Percentiles rank a stretch among this genome's conserved stretches.
Conservation (phyloP, 2,888 invertebrate species). For the Hermodice carunculata region DNA sequence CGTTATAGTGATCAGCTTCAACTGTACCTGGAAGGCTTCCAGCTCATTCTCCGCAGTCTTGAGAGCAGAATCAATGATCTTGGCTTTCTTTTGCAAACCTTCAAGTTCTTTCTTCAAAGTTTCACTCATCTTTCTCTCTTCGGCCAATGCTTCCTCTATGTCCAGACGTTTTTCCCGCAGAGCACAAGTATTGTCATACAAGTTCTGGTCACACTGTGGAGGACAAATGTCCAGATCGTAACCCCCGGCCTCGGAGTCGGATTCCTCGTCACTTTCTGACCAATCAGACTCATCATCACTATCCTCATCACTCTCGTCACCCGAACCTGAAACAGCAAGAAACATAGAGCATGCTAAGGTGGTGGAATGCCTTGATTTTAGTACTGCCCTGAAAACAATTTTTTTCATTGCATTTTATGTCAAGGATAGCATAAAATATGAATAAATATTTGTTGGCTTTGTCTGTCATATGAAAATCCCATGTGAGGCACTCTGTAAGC, state of each 20-base stretch:
- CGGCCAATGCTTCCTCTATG: slow-evolving; percentile 64
- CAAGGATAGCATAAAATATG: too few species aligned
- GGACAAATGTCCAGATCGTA: slow-evolving; percentile 70
- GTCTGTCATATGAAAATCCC: too few species aligned
- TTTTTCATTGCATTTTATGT: too few species aligned
- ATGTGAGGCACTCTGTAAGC: too few species aligned
- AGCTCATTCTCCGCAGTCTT: slow-evolving; percentile 66
- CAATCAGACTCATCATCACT: slow-evolving; percentile 65
- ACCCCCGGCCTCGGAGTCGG: slow-evolving; percentile 64
- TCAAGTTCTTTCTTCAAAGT: slow-evolving; percentile 66
- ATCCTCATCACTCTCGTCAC: slow-evolving; percentile 68
- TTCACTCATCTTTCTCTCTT: slow-evolving; percentile 68
- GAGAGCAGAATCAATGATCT: slow-evolving; percentile 63
- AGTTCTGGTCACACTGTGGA: slow-evolving; percentile 62
- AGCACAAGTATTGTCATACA: slow-evolving; percentile 67
- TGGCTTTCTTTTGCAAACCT: slow-evolving; percentile 64
- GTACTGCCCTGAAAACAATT: not conserved
- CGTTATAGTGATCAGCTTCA: too few species aligned
- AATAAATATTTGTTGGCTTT: too few species aligned
- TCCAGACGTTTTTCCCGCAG: slow-evolving; percentile 68
- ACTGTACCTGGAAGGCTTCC: slow-evolving; percentile 68
- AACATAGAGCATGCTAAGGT: not conserved
- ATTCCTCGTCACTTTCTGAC: slow-evolving; percentile 68
- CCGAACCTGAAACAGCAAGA: slow-evolving; percentile 50
- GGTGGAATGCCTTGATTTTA: too few species aligned